Conservation (phyloP, 1,140 invertebrate species). For the Drosophila arawakana region DNA sequence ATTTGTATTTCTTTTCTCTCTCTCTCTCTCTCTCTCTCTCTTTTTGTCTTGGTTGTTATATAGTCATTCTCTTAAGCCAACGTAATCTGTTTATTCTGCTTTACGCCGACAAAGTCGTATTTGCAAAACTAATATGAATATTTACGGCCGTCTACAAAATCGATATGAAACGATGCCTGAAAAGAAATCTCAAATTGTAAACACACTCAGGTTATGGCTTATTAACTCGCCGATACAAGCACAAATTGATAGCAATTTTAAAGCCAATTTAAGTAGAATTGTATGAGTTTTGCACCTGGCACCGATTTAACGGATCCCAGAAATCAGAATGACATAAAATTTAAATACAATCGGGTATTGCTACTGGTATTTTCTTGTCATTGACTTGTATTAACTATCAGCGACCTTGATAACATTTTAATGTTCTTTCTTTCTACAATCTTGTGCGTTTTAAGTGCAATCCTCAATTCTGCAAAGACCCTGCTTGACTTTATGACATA, state of each 20-base stretch:
- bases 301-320: too few relatives aligned
- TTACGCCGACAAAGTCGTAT: not conserved
- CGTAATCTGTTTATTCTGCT: constrained; percentile 22
- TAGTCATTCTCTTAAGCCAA: constrained; percentile 39
- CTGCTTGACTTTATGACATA: not conserved
- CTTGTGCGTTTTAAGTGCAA: too few relatives aligned
- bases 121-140: constrained; percentile 30
- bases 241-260: not conserved
- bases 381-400: too few relatives aligned
- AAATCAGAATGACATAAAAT: too few relatives aligned
- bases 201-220: not conserved
- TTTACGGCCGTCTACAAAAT: constrained; percentile 28
- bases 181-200: constrained; percentile 10
- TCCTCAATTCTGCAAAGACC: too few relatives aligned
- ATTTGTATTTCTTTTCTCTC: constrained; percentile 17
- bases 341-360: too few relatives aligned
- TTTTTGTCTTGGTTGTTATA: constrained; percentile 40
- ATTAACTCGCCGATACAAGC: not conserved
- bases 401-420: too few relatives aligned
- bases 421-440: too few relatives aligned
- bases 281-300: not conserved
- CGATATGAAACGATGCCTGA: constrained; percentile 16
- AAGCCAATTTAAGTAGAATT: constrained; percentile 1
- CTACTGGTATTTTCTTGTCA: too few relatives aligned
- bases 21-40: constrained; percentile 5